Conservation (phyloP, 2,113 vertebrate genomes). For the Poeciliopsis occidentalis region DNA sequence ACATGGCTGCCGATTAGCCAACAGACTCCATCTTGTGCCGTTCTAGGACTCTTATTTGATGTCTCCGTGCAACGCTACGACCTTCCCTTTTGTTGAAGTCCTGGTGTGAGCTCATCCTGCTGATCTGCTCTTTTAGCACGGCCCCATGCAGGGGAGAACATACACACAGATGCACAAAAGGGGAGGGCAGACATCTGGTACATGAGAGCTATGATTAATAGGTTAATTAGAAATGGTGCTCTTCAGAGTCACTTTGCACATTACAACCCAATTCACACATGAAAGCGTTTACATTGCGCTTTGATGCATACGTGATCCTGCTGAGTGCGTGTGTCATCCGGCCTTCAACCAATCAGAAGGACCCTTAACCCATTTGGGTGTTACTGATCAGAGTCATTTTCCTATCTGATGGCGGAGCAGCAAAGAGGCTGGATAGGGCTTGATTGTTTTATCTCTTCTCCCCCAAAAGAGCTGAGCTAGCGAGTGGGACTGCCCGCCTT, state of each 20-base stretch:
- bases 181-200: slow-evolving; percentile 70
- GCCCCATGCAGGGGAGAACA: slow-evolving; percentile 43
- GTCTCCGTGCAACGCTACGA: slow-evolving; percentile 38
- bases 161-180: slow-evolving; percentile 22
- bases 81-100: slow-evolving; percentile 45
- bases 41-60: not conserved
- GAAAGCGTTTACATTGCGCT: slow-evolving; percentile 24
- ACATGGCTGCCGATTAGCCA: not conserved
- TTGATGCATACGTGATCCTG: slow-evolving; percentile 14
- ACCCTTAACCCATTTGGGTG: slow-evolving; percentile 31
- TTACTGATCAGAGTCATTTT: slow-evolving; percentile 52
- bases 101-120: slow-evolving; percentile 41
- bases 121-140: slow-evolving; percentile 60
- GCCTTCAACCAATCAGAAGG: slow-evolving; percentile 21
- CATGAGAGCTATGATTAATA: slow-evolving; percentile 73
- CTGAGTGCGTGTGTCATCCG: slow-evolving; percentile 16
- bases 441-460: slow-evolving; percentile 55
- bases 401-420: slow-evolving; percentile 46
- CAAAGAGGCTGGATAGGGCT: slow-evolving; percentile 34
- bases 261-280: slow-evolving; percentile 56
- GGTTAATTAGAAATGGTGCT: slow-evolving; percentile 71
- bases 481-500: slow-evolving; percentile 21
- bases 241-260: slow-evolving; percentile 67
- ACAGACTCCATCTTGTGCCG: not conserved
- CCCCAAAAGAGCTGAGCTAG: slow-evolving; percentile 53